Conservation (phyloP, 2,888 invertebrate genomes). For the Mellilla xanthometata region DNA sequence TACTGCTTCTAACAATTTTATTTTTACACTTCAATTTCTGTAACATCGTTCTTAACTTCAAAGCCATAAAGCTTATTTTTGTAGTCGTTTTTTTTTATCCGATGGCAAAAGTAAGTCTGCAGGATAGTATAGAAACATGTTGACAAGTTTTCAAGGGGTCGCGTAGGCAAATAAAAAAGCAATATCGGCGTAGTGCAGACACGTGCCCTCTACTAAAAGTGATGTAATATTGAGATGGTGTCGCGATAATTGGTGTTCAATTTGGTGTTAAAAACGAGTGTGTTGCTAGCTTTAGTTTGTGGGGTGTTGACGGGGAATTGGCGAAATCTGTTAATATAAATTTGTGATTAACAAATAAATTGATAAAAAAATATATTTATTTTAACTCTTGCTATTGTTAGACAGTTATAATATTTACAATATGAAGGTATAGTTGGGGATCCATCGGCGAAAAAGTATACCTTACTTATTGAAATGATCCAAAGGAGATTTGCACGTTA, state of each 20-base stretch:
- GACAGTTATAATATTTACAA: too few relatives aligned
- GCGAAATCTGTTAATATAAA: too few relatives aligned
- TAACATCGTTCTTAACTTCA: not conserved
- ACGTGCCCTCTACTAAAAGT: conserved; percentile 60
- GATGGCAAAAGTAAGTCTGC: conserved; percentile 10
- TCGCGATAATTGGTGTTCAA: conserved; percentile 71
- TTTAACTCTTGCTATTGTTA: too few relatives aligned
- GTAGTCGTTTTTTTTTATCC: too few relatives aligned
- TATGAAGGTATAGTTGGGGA: too few relatives aligned
- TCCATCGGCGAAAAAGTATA: too few relatives aligned
- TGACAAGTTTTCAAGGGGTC: conserved; percentile 73
- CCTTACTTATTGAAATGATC: too few relatives aligned
- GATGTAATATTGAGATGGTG: conserved; percentile 70
- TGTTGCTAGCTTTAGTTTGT: conserved; percentile 24
- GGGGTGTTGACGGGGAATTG: too few relatives aligned
- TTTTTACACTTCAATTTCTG: too few relatives aligned
- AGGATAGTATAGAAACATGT: conserved; percentile 58
- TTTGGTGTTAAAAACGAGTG: conserved; percentile 49
- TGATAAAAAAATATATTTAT: too few relatives aligned
- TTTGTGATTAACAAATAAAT: too few relatives aligned
- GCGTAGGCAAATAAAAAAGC: conserved; percentile 76
- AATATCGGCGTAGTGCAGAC: conserved; percentile 60
- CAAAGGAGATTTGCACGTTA: too few relatives aligned
- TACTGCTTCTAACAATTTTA: conserved; percentile 8
- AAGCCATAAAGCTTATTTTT: conserved; percentile 5